Conservation (phyloP, 2,888 invertebrate species). For the Ctenicera cuprea region DNA sequence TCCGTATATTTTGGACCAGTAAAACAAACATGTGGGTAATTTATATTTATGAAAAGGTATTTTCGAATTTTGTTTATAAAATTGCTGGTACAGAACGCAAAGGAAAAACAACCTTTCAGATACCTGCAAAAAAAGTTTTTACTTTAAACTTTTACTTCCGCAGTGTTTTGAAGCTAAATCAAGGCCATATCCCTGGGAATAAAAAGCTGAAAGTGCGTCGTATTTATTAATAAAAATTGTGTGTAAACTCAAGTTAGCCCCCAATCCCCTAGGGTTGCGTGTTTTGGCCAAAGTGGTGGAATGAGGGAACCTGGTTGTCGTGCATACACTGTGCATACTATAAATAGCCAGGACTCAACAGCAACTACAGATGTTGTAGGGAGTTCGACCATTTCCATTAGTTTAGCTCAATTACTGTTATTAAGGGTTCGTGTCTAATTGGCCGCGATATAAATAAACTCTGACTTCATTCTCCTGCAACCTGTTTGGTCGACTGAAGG, state of each 20-base stretch:
- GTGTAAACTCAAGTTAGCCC: conserved; percentile 7
- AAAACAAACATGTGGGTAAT: no score
- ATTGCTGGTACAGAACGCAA: no score
- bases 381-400: conserved; percentile 40
- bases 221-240: conserved; percentile 30
- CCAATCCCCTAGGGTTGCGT: conserved; percentile 15
- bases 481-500: conserved; percentile 33
- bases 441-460: conserved; percentile 41
- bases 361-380: conserved; percentile 22
- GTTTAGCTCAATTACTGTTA: conserved; percentile 39
- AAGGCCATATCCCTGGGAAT: conserved; percentile 6
- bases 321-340: conserved; percentile 18
- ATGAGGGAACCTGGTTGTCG: conserved; percentile 1
- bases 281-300: conserved; percentile 4
- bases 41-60: no score
- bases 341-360: conserved; percentile 28
- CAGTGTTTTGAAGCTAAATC: background rate
- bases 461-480: conserved; percentile 41
- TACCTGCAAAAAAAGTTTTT: background rate
- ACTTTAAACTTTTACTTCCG: conserved; percentile 19
- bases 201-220: conserved; percentile 15
- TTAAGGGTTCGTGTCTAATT: conserved; percentile 48
- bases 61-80: no score
- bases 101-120: background rate
- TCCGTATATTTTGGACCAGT: no score